Evolutionary conservation across 2,113 vertebrate genomes (phyloP).

Genomic region (Silurus meridionalis): DNA sequence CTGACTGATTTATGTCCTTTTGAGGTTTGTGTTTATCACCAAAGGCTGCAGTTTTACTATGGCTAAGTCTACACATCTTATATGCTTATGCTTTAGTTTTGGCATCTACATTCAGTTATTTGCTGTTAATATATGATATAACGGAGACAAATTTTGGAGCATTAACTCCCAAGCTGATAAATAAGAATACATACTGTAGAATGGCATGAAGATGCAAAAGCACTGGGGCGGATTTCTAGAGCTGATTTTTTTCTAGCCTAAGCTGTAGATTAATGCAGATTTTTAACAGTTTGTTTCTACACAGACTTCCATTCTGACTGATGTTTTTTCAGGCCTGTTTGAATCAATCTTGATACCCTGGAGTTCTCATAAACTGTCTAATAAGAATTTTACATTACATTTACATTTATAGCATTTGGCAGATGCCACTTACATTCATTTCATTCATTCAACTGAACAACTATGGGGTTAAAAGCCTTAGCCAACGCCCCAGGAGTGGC

Average conservation of each 20-base stretch:
- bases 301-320: not conserved
- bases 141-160: not conserved
- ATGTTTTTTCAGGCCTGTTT: not conserved
- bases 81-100: not conserved
- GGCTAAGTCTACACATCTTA: not conserved
- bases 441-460: too few species aligned
- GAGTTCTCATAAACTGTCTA: too few species aligned
- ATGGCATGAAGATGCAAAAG: not conserved
- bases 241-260: not conserved
- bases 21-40: constrained; percentile 17
- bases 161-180: not conserved
- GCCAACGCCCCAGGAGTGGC: too few species aligned
- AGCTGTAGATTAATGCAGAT: not conserved
- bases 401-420: too few species aligned
- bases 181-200: not conserved
- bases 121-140: not conserved
- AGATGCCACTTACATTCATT: too few species aligned
- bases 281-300: not conserved
- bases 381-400: too few species aligned
- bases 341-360: too few species aligned
- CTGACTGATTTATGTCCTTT: constrained; percentile 56
- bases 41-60: not conserved
- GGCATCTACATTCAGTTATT: not conserved
- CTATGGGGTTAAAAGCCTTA: too few species aligned
- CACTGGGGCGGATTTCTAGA: not conserved